Percentiles rank a stretch among this genome's conserved stretches.
These are phyloP conservation scores for Sebastes nivosus DNA, from an alignment of 2,797 vertebrate genomes.

Conservation along the genomic window DNA sequence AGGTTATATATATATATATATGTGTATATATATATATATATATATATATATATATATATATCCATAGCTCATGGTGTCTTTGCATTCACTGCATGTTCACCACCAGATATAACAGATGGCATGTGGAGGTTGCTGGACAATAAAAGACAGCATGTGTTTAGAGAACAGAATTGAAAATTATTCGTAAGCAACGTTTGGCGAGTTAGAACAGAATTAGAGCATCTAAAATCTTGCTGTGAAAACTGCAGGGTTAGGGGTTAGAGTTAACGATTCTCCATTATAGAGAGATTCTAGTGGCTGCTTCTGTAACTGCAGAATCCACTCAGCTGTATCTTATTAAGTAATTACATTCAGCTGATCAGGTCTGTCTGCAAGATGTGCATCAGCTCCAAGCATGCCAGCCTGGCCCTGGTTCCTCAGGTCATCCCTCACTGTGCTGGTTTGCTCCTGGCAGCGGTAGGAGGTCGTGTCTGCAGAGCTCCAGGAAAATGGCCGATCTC, in stretches of 20 bases:
- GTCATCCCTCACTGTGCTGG: background rate
- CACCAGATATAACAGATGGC: background rate
- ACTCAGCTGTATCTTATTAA: background rate
- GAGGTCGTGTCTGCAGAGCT: background rate
- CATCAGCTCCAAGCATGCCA: background rate
- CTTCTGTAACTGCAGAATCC: background rate
- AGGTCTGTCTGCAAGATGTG: background rate
- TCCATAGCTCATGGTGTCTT: background rate
- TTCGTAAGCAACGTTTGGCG: background rate
- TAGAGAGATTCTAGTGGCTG: background rate
- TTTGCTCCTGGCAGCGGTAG: background rate
- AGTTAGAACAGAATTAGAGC: no score
- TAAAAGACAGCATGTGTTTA: background rate
- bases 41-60: background rate
- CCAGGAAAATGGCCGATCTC: background rate
- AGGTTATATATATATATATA: background rate
- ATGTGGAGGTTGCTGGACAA: background rate
- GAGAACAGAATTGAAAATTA: background rate
- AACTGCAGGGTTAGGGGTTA: no score
- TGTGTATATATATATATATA: no score
- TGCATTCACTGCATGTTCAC: background rate
- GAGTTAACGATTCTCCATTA: no score
- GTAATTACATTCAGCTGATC: background rate
- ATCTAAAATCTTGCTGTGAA: no score
- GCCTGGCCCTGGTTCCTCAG: background rate